These are phyloP conservation scores for Melinaea marsaeus DNA, from an alignment of 2,888 invertebrate species.

Conservation along the genomic window DNA sequence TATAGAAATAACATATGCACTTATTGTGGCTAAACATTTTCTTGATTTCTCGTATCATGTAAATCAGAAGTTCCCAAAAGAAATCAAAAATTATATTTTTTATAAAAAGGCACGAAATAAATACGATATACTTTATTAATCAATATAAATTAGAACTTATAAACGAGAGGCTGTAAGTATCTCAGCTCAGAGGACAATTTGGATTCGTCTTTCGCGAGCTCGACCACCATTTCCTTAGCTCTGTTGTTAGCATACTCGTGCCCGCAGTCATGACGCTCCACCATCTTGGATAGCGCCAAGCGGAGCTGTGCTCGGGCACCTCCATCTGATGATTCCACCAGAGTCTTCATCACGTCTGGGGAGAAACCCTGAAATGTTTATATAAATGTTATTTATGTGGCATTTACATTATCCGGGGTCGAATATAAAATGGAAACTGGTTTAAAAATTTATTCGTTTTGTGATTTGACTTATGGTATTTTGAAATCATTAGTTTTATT, in stretches of 20 bases:
- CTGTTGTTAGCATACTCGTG: slow-evolving; percentile 78
- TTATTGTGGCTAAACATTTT: too few species aligned
- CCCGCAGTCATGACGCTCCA: slow-evolving; percentile 77
- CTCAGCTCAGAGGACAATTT: slow-evolving; percentile 76
- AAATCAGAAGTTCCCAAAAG: too few species aligned
- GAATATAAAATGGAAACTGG: too few species aligned
- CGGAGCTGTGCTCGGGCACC: slow-evolving; percentile 79
- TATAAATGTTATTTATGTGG: too few species aligned
- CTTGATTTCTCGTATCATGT: too few species aligned
- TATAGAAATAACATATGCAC: too few species aligned
- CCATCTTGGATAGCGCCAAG: slow-evolving; percentile 75
- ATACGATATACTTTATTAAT: slow-evolving; percentile 1
- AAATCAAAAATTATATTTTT: neutral
- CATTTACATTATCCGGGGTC: too few species aligned
- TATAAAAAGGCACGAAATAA: slow-evolving; percentile 9
- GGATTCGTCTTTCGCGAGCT: slow-evolving; percentile 77
- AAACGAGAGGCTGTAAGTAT: slow-evolving; percentile 77
- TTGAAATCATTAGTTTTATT: too few species aligned
- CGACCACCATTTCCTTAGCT: slow-evolving; percentile 72
- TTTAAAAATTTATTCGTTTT: too few species aligned
- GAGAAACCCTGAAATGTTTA: slow-evolving; percentile 76
- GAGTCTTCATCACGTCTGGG: slow-evolving; percentile 72
- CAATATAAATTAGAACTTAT: slow-evolving; percentile 44
- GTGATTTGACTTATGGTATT: too few species aligned
- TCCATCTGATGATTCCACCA: slow-evolving; percentile 75